Conservation (phyloP, 2,113 vertebrate genomes). For the Lates calcarifer region DNA sequence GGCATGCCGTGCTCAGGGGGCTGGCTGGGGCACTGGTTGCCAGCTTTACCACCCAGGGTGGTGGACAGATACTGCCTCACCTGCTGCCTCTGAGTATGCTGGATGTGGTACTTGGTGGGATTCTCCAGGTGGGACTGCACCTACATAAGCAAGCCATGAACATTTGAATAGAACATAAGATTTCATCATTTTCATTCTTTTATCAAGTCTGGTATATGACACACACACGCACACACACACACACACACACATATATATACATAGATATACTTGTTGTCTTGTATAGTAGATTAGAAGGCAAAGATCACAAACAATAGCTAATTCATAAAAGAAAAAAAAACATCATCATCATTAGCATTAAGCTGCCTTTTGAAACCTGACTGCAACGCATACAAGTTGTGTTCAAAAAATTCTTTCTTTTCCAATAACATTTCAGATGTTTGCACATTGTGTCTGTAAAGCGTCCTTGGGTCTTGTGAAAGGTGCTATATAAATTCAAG, state of each 20-base stretch:
- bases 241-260: no score
- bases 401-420: background rate
- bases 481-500: no score
- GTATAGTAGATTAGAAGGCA: background rate
- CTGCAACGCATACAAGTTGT: no score
- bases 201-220: background rate
- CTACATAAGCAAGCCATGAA: constrained; percentile 67
- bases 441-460: no score
- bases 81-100: constrained; percentile 97
- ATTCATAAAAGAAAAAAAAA: background rate
- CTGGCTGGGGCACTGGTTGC: constrained; percentile 93
- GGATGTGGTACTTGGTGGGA: constrained; percentile 96
- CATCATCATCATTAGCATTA: no score
- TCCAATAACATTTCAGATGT: background rate
- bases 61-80: constrained; percentile 98
- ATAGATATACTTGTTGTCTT: background rate
- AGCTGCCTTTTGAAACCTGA: background rate
- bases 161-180: background rate
- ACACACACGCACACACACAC: no score
- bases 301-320: background rate
- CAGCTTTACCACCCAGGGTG: constrained; percentile 93
- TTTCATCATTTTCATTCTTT: background rate
- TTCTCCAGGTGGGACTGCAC: constrained; percentile 98
- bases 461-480: no score
- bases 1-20: constrained; percentile 95